Conservation (phyloP, 2,797 vertebrate genomes). For the Gallinago nigripennis region DNA sequence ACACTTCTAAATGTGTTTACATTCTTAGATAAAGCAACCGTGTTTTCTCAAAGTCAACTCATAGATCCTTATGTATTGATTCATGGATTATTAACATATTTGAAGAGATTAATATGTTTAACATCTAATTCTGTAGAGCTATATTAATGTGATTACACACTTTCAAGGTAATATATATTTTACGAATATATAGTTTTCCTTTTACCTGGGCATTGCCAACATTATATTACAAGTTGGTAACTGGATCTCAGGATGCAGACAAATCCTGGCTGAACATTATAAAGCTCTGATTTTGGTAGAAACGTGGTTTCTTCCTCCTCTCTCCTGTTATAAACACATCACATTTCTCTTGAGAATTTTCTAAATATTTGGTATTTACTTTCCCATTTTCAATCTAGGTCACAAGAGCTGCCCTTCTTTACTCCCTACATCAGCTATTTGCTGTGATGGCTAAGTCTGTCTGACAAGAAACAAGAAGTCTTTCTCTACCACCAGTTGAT, state of each 20-base stretch:
- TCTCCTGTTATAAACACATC: not conserved
- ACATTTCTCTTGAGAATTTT: not conserved
- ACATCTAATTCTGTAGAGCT: not conserved
- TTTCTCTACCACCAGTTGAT: not conserved
- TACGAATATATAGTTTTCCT: not conserved
- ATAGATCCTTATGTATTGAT: not conserved
- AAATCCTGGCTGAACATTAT: not conserved
- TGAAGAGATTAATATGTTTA: conserved; percentile 15
- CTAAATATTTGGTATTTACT: not conserved
- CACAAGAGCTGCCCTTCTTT: not conserved
- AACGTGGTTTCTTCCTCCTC: not conserved
- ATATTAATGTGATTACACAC: not conserved
- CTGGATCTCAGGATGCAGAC: not conserved
- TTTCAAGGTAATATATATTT: not conserved
- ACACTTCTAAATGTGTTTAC: conserved; percentile 23
- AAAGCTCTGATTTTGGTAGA: not conserved
- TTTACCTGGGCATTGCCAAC: not conserved
- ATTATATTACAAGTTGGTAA: not conserved
- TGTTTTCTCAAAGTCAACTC: conserved; percentile 6
- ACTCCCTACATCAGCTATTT: not conserved
- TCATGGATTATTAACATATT: conserved; percentile 31
- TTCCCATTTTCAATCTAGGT: not conserved
- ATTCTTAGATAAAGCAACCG: not conserved
- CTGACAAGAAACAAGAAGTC: not conserved
- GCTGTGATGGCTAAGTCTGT: not conserved